These are phyloP conservation scores for Gymnosoma rotundatum DNA, from an alignment of 2,888 invertebrate species.

Conservation along the genomic window DNA sequence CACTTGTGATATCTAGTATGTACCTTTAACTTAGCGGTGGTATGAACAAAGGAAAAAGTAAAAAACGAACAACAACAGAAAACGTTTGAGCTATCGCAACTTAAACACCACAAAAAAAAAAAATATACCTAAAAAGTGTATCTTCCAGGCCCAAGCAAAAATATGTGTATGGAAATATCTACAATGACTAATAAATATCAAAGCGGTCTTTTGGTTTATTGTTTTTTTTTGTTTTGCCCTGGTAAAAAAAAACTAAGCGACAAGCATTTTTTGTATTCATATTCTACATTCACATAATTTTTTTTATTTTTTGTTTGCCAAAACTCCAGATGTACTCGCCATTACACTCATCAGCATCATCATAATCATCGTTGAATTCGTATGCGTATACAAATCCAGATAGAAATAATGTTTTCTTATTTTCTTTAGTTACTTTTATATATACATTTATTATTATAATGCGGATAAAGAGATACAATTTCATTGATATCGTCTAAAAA, in stretches of 20 bases:
- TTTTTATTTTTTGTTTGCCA: conserved; percentile 22
- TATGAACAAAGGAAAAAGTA: conserved; percentile 1
- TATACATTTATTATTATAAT: conserved; percentile 81
- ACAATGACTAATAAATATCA: conserved; percentile 60
- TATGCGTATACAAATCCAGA: conserved; percentile 61
- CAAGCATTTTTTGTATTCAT: conserved; percentile 56
- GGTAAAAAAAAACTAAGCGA: conserved; percentile 47
- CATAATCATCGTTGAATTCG: conserved; percentile 50
- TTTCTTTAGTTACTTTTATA: conserved; percentile 69
- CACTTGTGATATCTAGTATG: background rate
- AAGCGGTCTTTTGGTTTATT: conserved; percentile 56
- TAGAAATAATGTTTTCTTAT: conserved; percentile 38
- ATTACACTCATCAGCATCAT: conserved; percentile 52
- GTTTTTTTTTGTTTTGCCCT: conserved; percentile 38
- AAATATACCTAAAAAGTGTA: conserved; percentile 37
- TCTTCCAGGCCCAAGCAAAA: conserved; percentile 19
- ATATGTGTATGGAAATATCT: background rate
- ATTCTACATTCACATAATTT: conserved; percentile 49
- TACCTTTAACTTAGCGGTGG: background rate
- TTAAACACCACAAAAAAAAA: conserved; percentile 56
- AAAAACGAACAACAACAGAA: conserved; percentile 15
- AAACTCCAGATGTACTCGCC: conserved; percentile 65
- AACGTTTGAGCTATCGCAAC: conserved; percentile 61
- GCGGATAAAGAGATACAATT: conserved; percentile 82
- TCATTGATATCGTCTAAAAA: conserved; percentile 82